Conservation (phyloP, 92 coral and sea anemone genomes). For the Parazoanthus atlanticus region DNA sequence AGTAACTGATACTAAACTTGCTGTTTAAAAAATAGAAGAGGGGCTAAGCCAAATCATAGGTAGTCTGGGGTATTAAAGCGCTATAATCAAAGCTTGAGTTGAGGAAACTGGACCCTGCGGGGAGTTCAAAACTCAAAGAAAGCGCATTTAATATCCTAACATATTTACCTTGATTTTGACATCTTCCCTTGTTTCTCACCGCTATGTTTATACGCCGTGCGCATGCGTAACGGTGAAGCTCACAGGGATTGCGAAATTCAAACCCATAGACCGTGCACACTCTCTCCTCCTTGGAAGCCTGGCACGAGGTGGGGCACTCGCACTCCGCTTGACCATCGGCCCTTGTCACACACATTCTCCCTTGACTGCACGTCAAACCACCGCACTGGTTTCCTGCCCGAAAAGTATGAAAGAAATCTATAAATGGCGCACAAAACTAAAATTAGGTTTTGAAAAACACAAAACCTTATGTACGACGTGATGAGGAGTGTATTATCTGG, state of each 20-base stretch:
- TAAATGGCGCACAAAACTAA: not conserved
- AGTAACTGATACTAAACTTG: too few species aligned
- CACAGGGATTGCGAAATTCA: conserved; percentile 50
- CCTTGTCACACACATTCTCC: conserved; percentile 47
- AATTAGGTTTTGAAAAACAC: not conserved
- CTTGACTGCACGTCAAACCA: conserved; percentile 47
- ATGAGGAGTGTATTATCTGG: too few species aligned
- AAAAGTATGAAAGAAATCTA: too few species aligned
- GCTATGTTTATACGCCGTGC: conserved; percentile 45
- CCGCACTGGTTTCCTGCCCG: conserved; percentile 23
- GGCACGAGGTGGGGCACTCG: conserved; percentile 56
- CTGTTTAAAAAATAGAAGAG: too few species aligned
- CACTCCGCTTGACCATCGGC: conserved; percentile 46
- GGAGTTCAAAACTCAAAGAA: too few species aligned
- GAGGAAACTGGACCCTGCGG: too few species aligned
- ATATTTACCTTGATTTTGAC: conserved; percentile 32
- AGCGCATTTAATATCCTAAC: too few species aligned
- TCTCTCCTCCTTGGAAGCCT: conserved; percentile 26
- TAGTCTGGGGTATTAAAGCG: too few species aligned
- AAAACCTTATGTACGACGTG: not conserved
- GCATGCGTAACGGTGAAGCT: conserved; percentile 62
- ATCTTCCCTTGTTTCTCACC: conserved; percentile 48
- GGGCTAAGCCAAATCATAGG: too few species aligned
- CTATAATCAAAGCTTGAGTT: too few species aligned
- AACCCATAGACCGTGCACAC: conserved; percentile 59